Base-by-base conservation (phyloP, 1,140 invertebrate genomes). In the Drosophila nasuta region DNA sequence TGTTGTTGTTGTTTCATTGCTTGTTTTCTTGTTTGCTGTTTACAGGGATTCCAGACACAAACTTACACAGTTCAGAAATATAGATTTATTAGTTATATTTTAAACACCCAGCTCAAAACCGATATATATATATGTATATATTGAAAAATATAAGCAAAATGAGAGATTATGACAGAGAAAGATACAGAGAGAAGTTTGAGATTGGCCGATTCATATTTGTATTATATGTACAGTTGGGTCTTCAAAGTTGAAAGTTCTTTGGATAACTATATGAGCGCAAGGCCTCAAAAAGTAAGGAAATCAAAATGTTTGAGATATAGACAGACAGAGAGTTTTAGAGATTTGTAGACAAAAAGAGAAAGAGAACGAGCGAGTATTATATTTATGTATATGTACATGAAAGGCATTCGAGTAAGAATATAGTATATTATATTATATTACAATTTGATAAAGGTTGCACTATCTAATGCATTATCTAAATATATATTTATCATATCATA, bases 61-160 rank as follows among this genome's bases (percentile, higher is more conserved):
- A 80, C 81, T 83, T 85, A 82, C 79, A 43, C 8, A 69, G 65
- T 52, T 78, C 25, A 70, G 2, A 25, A 60, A 25, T 51, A 54
- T 49, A 62, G 38, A 15, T 68, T 58, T 28, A 48, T 56, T 63
- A 74, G 64, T 70, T 58, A 52, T 63, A 38, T 35, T 15, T 49
- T 43, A 68, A 78, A 88, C 81, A 89, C 85, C 85, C 85, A 89
- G 85, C 85, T 89, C 85, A 89, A 89, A 88, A 88, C 78, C 78
- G 78, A 81, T 75, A 20, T 65, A 20, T 25, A 35, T 20, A 20
- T n/a, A n/a, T n/a, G n/a, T 20, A 25, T 25, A 25, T 25, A 4
- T 25, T 25, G 20, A 25, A 45, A 35, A 52, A 41, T 30, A 49
- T 48, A 72, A 58, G 20, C 57, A 56, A 63, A 70, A 56, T 43